Conservation (phyloP, 2,113 vertebrate genomes). For the Bolborhynchus lineola region DNA sequence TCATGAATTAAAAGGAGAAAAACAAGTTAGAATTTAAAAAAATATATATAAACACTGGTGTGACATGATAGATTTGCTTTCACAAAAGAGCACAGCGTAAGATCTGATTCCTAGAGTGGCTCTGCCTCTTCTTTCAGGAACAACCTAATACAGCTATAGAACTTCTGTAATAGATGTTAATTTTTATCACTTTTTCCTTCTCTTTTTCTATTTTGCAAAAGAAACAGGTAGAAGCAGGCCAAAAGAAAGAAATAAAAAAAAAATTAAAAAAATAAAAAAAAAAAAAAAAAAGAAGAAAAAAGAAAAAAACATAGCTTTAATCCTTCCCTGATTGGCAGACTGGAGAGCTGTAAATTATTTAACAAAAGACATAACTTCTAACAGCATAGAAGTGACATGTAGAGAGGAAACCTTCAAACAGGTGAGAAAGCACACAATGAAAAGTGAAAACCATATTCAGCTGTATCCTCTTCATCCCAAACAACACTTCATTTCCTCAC, state of each 20-base stretch:
- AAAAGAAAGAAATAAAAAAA: constrained; percentile 1
- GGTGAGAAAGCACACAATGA: constrained; percentile 52
- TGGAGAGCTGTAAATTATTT: constrained; percentile 78
- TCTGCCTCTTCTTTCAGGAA: background rate
- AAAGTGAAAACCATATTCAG: constrained; percentile 41
- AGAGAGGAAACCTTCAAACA: constrained; percentile 70
- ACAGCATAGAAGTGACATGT: constrained; percentile 63
- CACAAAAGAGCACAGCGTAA: background rate
- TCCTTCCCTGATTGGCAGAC: constrained; percentile 72
- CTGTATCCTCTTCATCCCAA: constrained; percentile 25
- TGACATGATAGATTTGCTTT: background rate
- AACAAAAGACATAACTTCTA: constrained; percentile 82
- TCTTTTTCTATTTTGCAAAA: constrained; percentile 37
- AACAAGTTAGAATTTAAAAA: background rate
- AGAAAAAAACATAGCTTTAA: constrained; percentile 63
- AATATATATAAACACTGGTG: background rate
- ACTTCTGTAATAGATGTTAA: background rate
- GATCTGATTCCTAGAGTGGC: background rate
- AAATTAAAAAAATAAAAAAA: background rate
- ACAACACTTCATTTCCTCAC: constrained; percentile 6
- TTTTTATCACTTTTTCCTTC: constrained; percentile 1
- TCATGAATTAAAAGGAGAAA: background rate
- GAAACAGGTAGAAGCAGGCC: constrained; percentile 6
- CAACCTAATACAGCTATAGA: background rate
- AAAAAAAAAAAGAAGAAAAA: background rate